Conservation (phyloP, 2,797 vertebrate genomes). For the Chiloscyllium punctatum region DNA sequence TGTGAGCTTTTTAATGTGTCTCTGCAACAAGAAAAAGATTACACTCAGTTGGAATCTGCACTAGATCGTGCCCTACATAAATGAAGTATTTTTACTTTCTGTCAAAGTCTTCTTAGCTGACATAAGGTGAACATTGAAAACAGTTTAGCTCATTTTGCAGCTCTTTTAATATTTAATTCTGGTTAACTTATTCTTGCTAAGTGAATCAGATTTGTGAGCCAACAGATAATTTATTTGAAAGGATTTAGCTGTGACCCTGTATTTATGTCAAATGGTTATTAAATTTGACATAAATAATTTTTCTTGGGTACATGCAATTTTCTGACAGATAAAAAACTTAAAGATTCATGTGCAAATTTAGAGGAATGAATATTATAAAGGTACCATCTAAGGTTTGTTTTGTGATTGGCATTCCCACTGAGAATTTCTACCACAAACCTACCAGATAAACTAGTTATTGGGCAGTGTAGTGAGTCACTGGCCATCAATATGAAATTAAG, state of each 20-base stretch:
- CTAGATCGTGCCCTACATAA: neutral
- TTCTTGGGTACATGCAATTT: neutral
- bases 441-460: neutral
- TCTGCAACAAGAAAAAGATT: neutral
- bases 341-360: neutral
- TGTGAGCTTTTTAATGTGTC: slow-evolving; percentile 2
- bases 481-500: neutral
- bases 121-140: neutral
- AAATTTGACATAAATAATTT: slow-evolving; percentile 23
- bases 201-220: neutral
- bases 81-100: neutral
- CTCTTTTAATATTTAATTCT: slow-evolving; percentile 20
- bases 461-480: neutral
- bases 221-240: slow-evolving; percentile 15
- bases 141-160: neutral
- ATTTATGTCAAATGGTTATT: slow-evolving; percentile 9
- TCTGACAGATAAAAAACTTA: neutral
- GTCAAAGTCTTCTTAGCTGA: neutral
- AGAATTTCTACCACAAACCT: neutral
- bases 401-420: neutral
- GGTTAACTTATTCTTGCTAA: slow-evolving; percentile 19
- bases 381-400: neutral
- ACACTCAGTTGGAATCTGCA: neutral
- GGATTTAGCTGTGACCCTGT: neutral
- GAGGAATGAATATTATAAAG: neutral